Conservation (phyloP, 2,888 invertebrate genomes). For the Mycogona germanica region DNA sequence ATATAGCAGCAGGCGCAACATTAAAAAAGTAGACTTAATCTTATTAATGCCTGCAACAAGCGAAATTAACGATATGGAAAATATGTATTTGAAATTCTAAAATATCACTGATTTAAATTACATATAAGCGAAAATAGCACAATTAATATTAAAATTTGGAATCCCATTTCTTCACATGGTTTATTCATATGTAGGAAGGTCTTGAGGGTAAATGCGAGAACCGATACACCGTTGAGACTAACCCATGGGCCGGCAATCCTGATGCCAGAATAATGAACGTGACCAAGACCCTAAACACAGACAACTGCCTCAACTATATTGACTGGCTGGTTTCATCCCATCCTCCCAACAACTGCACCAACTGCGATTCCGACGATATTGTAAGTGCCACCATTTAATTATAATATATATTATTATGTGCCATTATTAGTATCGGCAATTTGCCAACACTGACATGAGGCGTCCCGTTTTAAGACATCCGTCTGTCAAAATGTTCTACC, state of each 20-base stretch:
- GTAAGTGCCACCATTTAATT: no score
- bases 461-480: no score
- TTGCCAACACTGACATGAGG: no score
- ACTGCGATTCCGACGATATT: conserved; percentile 8
- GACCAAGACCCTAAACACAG: conserved; percentile 4
- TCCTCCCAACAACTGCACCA: conserved; percentile 11
- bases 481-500: background rate
- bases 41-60: no score
- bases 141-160: background rate
- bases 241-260: conserved; percentile 8
- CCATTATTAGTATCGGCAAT: no score
- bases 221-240: background rate
- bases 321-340: background rate
- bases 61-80: no score
- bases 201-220: conserved; percentile 7
- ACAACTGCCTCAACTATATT: background rate
- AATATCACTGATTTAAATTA: background rate
- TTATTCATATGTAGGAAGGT: conserved; percentile 2
- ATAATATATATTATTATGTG: no score
- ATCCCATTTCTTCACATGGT: background rate
- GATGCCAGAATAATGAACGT: background rate
- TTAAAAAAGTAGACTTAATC: no score
- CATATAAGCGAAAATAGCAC: background rate
- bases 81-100: no score
- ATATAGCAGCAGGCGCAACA: no score